Evolutionary conservation across 1,140 invertebrate genomes (phyloP), one percentile per base, ranked within the genome.

Genomic region (Calosoma granatense): DNA sequence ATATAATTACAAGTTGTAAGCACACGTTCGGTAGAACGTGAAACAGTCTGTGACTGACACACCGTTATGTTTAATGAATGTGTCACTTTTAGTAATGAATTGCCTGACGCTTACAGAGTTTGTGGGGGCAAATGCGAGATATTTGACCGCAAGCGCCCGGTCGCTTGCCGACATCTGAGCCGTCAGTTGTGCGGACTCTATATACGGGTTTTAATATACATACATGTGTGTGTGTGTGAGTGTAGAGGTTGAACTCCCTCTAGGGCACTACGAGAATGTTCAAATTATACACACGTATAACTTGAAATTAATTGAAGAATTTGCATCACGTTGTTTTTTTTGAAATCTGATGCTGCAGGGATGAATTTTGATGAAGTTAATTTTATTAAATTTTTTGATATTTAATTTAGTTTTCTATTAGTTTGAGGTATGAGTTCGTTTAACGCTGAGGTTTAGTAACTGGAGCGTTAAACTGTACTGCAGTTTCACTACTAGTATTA

Each of bases 31-130:
- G n/a, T n/a, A n/a, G n/a, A n/a, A n/a, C n/a, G n/a, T n/a, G n/a
- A n/a, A n/a, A n/a, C n/a, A n/a, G 51, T 11, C 22, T 21, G 20
- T 55, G 17, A 51, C 22, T 19, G 26, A 51, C 43, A 56, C 20
- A 21, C 20, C 22, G 21, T 30, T 51, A 36, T 58, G 22, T 43
- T 47, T 47, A 47, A 47, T 47, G 9, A 47, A 47, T 47, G 41
- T 47, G 41, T 47, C 41, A 47, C 17, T 47, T 47, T 47, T 17
- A 17, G 6, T 47, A 47, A 47, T 47, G 41, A 47, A 47, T 47
- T 47, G n/a, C 26, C 26, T 6, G 6, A 36, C 6, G n/a, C 26
- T 9, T 6, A 36, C 26, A 36, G 6, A 36, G n/a, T n/a, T 36
- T 36, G 26, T 36, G 41, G 6, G 41, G 4, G 17, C 17, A 17